A percentile compares a stretch with the other conserved stretches of the same genome.
phyloP scores from a whole-genome alignment of 2,113 vertebrate genomes.

The Ageneiosus marmoratus region DNA sequence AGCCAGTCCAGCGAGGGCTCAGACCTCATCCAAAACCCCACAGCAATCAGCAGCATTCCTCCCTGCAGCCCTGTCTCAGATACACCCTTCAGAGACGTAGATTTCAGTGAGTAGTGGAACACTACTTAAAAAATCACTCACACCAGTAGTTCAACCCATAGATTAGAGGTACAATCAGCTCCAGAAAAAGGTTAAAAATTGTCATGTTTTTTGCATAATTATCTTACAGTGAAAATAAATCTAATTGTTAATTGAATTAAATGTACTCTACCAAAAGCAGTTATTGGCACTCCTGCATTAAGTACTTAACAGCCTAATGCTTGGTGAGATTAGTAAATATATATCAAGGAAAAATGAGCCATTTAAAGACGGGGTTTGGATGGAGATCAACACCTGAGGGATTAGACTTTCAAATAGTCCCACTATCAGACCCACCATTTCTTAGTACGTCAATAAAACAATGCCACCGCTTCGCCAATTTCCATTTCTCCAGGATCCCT shows the following conservation, averaged over 20 bases:
- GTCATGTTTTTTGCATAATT: neutral
- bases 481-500: neutral
- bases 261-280: neutral
- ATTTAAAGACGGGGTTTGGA: no score
- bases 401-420: neutral
- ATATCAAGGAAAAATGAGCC: neutral
- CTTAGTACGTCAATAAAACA: neutral
- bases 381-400: no score
- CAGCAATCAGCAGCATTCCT: conserved; percentile 69
- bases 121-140: neutral
- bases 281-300: neutral
- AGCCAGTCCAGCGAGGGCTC: conserved; percentile 81
- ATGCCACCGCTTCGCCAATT: neutral
- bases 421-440: neutral
- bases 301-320: neutral
- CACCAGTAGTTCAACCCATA: neutral
- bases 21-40: conserved; percentile 70
- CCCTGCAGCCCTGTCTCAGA: conserved; percentile 67
- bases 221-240: neutral
- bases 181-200: neutral
- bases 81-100: conserved; percentile 67
- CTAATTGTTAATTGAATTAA: neutral
- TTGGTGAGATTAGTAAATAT: neutral
- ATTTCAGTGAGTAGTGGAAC: conserved; percentile 60
- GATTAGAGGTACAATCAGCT: neutral